These are phyloP conservation scores for Ptilonorhynchus violaceus DNA, from an alignment of 2,113 vertebrate species.

Conservation along the genomic window DNA sequence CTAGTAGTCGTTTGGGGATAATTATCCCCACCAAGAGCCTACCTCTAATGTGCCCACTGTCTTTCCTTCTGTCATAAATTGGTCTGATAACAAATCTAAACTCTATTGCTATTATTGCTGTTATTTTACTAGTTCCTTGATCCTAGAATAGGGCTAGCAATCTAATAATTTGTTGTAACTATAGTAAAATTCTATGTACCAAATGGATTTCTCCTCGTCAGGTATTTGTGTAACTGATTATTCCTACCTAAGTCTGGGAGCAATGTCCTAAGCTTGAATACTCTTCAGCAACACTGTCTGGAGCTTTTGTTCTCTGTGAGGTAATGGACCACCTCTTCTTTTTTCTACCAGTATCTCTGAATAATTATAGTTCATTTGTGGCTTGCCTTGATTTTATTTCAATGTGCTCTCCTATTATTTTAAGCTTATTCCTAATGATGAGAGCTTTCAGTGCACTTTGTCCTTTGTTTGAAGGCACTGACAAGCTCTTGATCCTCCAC, in stretches of 20 bases:
- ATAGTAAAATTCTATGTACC: background rate
- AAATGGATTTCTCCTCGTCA: background rate
- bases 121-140: slow-evolving; percentile 34
- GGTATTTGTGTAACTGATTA: background rate
- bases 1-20: slow-evolving; percentile 17
- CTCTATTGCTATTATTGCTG: background rate
- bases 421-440: background rate
- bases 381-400: background rate
- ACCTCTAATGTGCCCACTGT: slow-evolving; percentile 32
- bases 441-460: background rate
- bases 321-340: background rate
- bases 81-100: slow-evolving; percentile 39
- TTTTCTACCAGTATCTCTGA: background rate
- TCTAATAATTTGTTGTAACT: background rate
- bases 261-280: background rate
- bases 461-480: background rate
- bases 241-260: background rate
- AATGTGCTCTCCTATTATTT: background rate
- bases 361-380: background rate
- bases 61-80: slow-evolving; percentile 37
- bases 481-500: background rate
- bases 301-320: background rate
- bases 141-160: background rate
- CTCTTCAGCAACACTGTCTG: background rate
- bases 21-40: slow-evolving; percentile 41